phyloP scores from a whole-genome alignment of 2,797 vertebrate genomes.

The Channallabes apus region DNA sequence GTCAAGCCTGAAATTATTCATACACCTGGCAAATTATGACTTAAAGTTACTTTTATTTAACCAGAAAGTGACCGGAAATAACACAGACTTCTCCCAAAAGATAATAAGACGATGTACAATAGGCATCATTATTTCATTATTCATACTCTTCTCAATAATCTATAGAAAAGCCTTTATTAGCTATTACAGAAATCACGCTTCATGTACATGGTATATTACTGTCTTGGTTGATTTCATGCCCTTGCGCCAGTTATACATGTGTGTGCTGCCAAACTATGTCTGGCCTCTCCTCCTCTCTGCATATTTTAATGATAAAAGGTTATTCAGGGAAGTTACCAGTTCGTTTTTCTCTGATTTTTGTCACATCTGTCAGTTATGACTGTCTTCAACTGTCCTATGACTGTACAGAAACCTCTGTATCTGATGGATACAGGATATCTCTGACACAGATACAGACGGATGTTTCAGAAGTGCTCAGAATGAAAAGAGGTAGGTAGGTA shows the following conservation, averaged over 20 bases:
- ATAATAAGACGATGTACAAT: no score
- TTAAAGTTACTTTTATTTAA: no score
- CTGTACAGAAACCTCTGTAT: not conserved
- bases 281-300: not conserved
- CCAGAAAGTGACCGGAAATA: no score
- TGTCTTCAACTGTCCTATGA: no score
- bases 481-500: not conserved
- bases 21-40: no score
- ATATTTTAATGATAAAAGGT: not conserved
- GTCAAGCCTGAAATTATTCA: no score
- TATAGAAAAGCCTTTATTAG: no score
- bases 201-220: not conserved
- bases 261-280: not conserved
- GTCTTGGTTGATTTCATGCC: not conserved
- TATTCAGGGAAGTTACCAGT: not conserved
- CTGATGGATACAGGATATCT: not conserved
- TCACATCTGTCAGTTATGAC: not conserved
- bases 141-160: no score
- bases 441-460: not conserved
- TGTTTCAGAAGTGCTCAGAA: not conserved
- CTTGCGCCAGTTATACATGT: not conserved
- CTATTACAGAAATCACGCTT: no score
- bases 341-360: not conserved
- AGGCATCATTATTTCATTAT: no score
- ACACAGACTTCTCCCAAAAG: no score